These are phyloP conservation scores for Rhynchophorus ferrugineus DNA, from an alignment of 1,140 invertebrate species.

Conservation along the genomic window DNA sequence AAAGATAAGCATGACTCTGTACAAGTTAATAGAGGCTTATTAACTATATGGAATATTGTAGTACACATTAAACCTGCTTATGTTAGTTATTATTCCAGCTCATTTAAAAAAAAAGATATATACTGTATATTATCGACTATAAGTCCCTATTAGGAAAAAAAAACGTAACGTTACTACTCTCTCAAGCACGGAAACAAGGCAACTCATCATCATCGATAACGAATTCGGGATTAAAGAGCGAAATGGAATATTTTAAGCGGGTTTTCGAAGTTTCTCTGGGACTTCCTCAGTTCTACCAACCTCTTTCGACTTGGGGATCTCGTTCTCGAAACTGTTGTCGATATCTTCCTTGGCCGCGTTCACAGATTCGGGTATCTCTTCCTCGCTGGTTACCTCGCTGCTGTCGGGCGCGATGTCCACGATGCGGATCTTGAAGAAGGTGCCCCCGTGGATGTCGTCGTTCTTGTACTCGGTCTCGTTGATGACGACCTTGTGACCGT, in stretches of 20 bases:
- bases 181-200: too few species aligned
- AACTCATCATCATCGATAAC: too few species aligned
- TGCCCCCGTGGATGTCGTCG: conserved; percentile 39
- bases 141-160: too few species aligned
- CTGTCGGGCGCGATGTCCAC: conserved; percentile 47
- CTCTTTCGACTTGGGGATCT: conserved; percentile 35
- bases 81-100: too few species aligned
- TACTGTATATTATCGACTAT: too few species aligned
- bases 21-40: conserved; percentile 1
- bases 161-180: too few species aligned
- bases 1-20: conserved; percentile 3
- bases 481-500: conserved; percentile 49
- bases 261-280: conserved; percentile 29
- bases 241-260: conserved; percentile 1
- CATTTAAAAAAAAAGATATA: too few species aligned
- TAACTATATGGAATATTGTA: neutral
- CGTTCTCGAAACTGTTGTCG: conserved; percentile 33
- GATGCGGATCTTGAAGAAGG: conserved; percentile 45
- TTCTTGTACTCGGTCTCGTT: conserved; percentile 49
- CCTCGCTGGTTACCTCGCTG: conserved; percentile 33
- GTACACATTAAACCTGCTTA: neutral
- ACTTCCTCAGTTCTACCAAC: conserved; percentile 31
- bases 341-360: conserved; percentile 28
- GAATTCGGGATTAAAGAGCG: too few species aligned
- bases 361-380: conserved; percentile 15